Evolutionary conservation across 2,888 invertebrate genomes (phyloP).

Genomic region (Andrena haemorrhoa): DNA sequence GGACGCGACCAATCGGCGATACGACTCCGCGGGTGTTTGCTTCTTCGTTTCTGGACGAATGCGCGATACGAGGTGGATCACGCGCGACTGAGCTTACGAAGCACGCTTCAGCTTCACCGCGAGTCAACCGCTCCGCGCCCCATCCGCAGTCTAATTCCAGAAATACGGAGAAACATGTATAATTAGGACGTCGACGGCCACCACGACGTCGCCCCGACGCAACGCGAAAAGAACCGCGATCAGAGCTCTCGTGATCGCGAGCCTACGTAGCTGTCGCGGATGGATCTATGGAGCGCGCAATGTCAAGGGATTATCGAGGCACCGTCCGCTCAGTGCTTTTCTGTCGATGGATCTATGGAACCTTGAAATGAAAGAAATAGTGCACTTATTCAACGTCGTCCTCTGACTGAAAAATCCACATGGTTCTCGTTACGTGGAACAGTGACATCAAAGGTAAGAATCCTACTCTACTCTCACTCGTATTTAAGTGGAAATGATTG

Average conservation of each 20-base stretch:
- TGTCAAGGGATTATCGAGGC: constrained; percentile 41
- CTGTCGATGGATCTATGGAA: not conserved
- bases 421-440: too few relatives aligned
- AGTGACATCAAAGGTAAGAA: too few relatives aligned
- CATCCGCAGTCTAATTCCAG: constrained; percentile 83
- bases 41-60: constrained; percentile 44
- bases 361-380: not conserved
- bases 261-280: constrained; percentile 6
- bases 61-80: constrained; percentile 76
- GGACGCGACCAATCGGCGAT: constrained; percentile 25
- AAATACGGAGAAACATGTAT: constrained; percentile 84
- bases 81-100: constrained; percentile 81
- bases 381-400: too few relatives aligned
- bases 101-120: constrained; percentile 72
- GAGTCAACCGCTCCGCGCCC: constrained; percentile 70
- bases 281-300: constrained; percentile 32
- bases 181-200: constrained; percentile 81
- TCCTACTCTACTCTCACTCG: too few relatives aligned
- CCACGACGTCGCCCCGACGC: constrained; percentile 60
- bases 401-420: too few relatives aligned
- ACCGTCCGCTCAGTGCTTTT: not conserved
- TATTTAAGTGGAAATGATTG: too few relatives aligned
- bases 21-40: constrained; percentile 17
- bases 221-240: constrained; percentile 17
- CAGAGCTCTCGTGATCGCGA: not conserved